Conservation (phyloP, 1,140 invertebrate genomes). For the Kradibia gibbosae region DNA sequence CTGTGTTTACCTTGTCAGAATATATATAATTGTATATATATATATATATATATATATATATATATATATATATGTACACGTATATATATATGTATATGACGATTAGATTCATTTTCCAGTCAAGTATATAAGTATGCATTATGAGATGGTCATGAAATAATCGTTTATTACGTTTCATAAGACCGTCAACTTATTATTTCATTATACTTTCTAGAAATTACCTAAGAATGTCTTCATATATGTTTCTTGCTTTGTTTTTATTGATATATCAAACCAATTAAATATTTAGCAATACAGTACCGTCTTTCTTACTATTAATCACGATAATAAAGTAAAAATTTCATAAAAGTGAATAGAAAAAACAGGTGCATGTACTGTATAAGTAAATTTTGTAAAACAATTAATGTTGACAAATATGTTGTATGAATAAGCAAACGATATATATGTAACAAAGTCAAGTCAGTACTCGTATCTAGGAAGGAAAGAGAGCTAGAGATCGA, state of each 20-base stretch:
- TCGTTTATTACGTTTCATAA: background rate
- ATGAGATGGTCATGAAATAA: conserved; percentile 9
- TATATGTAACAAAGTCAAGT: conserved; percentile 25
- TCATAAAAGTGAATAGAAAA: background rate
- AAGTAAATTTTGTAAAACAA: conserved; percentile 26
- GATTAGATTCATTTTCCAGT: background rate
- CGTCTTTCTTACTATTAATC: conserved; percentile 3
- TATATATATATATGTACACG: too few species aligned
- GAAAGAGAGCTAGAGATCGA: conserved; percentile 30
- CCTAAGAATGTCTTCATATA: background rate
- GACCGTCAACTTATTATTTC: background rate
- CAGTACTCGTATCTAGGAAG: conserved; percentile 5
- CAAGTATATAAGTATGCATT: background rate
- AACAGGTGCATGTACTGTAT: conserved; percentile 2
- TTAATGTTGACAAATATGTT: conserved; percentile 5
- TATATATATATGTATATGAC: background rate
- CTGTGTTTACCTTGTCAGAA: background rate
- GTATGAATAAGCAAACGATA: conserved; percentile 29
- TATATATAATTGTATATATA: too few species aligned
- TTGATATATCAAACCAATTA: background rate
- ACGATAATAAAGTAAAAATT: background rate
- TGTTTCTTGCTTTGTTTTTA: background rate
- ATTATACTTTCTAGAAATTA: background rate
- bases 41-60: too few species aligned
- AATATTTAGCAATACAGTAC: background rate